Evolutionary conservation across 2,888 invertebrate genomes (phyloP).

Genomic region (Eulithis prunata): DNA sequence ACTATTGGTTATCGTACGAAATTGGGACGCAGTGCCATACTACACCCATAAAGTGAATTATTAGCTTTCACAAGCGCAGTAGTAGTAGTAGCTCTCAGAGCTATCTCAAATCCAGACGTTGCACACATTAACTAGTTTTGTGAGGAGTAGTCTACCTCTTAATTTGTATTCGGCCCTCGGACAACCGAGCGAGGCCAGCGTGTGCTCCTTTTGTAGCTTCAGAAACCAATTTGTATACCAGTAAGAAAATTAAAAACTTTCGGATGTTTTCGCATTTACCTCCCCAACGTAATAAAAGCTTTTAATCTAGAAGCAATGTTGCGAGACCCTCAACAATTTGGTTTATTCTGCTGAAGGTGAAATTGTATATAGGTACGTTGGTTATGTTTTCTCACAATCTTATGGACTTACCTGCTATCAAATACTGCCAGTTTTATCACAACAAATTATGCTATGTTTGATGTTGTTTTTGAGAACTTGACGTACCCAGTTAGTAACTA

Average conservation of each 20-base stretch:
- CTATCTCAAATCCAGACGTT: slow-evolving; percentile 68
- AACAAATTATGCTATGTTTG: too few species aligned
- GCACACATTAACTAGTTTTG: slow-evolving; percentile 74
- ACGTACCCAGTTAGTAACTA: neutral
- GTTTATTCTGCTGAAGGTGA: slow-evolving; percentile 16
- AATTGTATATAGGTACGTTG: slow-evolving; percentile 2
- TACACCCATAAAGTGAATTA: slow-evolving; percentile 49
- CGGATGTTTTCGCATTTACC: slow-evolving; percentile 62
- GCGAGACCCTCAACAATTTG: slow-evolving; percentile 35
- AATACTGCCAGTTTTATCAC: neutral
- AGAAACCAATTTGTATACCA: slow-evolving; percentile 79
- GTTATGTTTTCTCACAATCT: neutral
- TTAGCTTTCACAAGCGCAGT: slow-evolving; percentile 42
- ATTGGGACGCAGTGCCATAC: slow-evolving; percentile 37
- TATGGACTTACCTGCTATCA: neutral
- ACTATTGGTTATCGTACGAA: slow-evolving; percentile 29
- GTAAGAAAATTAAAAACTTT: slow-evolving; percentile 78
- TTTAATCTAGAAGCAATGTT: slow-evolving; percentile 46
- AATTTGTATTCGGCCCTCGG: slow-evolving; percentile 78
- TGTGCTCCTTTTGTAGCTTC: slow-evolving; percentile 76
- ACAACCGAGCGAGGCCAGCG: slow-evolving; percentile 61
- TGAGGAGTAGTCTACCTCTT: slow-evolving; percentile 68
- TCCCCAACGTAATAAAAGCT: slow-evolving; percentile 60
- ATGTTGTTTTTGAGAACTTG: too few species aligned
- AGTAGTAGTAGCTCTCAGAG: slow-evolving; percentile 49